These are phyloP conservation scores for Drosophila melanica DNA, from an alignment of 1,140 invertebrate species.

Conservation along the genomic window DNA sequence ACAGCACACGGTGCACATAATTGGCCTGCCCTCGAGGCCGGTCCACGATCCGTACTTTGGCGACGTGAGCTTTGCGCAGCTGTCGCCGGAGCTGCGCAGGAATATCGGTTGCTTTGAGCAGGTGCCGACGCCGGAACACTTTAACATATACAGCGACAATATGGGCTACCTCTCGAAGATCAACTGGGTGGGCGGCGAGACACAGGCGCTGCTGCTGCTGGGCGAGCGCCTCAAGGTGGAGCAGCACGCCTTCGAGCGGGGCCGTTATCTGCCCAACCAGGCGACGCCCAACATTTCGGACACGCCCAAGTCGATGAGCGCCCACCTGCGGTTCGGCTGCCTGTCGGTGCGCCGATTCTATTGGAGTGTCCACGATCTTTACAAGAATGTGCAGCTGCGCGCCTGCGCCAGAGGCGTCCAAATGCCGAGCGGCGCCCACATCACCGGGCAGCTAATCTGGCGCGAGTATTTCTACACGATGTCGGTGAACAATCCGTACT, in stretches of 20 bases:
- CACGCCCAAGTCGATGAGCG: conserved; percentile 88
- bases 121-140: conserved; percentile 86
- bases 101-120: conserved; percentile 85
- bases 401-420: conserved; percentile 73
- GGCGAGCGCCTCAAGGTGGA: conserved; percentile 86
- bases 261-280: conserved; percentile 88
- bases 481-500: conserved; percentile 88
- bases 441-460: conserved; percentile 90
- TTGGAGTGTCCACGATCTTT: conserved; percentile 87
- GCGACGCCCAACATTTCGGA: conserved; percentile 88
- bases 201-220: conserved; percentile 86
- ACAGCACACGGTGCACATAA: conserved; percentile 86
- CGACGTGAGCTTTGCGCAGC: conserved; percentile 85
- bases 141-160: conserved; percentile 85
- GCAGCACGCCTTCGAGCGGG: conserved; percentile 86
- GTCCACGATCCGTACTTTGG: conserved; percentile 85
- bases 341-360: conserved; percentile 88
- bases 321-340: conserved; percentile 88
- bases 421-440: conserved; percentile 76
- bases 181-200: conserved; percentile 88
- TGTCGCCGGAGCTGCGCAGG: conserved; percentile 83
- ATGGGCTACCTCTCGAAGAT: conserved; percentile 72
- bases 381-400: conserved; percentile 85
- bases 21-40: conserved; percentile 87
- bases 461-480: conserved; percentile 92